phyloP scores from a whole-genome alignment of 2,113 vertebrate genomes.

The Neodon shergylaensis region DNA sequence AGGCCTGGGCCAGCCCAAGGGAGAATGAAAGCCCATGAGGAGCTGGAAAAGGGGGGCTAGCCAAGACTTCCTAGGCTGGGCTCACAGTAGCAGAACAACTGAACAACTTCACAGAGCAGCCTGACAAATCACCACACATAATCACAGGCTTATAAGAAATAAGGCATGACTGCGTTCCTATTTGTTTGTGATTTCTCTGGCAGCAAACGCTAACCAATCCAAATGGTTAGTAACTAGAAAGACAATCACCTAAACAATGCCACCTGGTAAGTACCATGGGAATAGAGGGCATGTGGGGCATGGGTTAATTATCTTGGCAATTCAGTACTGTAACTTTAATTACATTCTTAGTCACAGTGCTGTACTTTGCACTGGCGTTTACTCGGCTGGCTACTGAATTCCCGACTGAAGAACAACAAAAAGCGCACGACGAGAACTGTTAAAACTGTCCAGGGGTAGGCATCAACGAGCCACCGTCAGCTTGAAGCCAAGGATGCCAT shows the following conservation, averaged over 20 bases:
- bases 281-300: not conserved
- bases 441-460: constrained; percentile 22
- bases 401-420: constrained; percentile 26
- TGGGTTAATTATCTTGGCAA: not conserved
- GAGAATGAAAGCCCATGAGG: not conserved
- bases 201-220: not conserved
- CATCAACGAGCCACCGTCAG: not conserved
- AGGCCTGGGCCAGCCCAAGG: not conserved
- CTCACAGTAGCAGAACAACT: not conserved
- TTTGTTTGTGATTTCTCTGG: not conserved
- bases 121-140: not conserved
- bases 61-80: not conserved
- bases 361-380: constrained; percentile 8
- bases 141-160: not conserved
- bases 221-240: not conserved
- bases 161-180: not conserved
- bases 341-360: not conserved
- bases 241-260: not conserved
- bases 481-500: constrained; percentile 11
- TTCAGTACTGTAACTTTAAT: not conserved
- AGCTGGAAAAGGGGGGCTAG: too few species aligned
- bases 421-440: not conserved
- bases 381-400: not conserved
- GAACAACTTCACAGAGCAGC: not conserved
- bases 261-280: not conserved